phyloP scores from a whole-genome alignment of 2,113 vertebrate species.

The Donacobius atricapilla region DNA sequence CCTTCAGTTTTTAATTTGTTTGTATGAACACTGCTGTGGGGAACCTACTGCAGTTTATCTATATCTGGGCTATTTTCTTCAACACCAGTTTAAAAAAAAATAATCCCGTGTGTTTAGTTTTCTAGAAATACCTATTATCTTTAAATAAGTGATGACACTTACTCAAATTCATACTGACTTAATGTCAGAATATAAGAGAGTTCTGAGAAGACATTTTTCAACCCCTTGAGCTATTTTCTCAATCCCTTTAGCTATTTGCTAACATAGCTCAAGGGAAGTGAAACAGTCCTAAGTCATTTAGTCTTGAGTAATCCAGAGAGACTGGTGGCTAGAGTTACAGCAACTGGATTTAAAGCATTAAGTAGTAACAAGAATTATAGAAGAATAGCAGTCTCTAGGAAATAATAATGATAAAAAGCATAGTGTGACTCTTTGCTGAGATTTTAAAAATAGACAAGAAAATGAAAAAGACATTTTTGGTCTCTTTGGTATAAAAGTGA shows the following conservation, averaged over 20 bases:
- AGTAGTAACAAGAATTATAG: neutral
- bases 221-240: slow-evolving; percentile 6
- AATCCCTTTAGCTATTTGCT: neutral
- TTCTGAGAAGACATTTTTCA: neutral
- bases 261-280: neutral
- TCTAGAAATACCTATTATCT: neutral
- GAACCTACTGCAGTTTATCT: neutral
- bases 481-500: neutral
- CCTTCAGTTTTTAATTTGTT: neutral
- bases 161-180: neutral
- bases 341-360: neutral
- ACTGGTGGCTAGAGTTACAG: neutral
- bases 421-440: neutral
- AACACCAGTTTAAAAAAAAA: neutral
- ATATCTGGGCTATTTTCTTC: neutral
- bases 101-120: neutral
- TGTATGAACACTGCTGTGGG: neutral
- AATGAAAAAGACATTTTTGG: neutral
- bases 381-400: neutral
- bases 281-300: slow-evolving; percentile 3
- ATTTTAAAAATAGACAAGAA: neutral
- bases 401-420: neutral
- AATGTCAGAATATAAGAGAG: neutral
- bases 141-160: neutral
- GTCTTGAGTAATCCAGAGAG: neutral